Percentiles rank a stretch among this genome's conserved stretches.
These are phyloP conservation scores for Brachyhypopomus occidentalis DNA, from an alignment of 2,113 vertebrate genomes.

Conservation along the genomic window DNA sequence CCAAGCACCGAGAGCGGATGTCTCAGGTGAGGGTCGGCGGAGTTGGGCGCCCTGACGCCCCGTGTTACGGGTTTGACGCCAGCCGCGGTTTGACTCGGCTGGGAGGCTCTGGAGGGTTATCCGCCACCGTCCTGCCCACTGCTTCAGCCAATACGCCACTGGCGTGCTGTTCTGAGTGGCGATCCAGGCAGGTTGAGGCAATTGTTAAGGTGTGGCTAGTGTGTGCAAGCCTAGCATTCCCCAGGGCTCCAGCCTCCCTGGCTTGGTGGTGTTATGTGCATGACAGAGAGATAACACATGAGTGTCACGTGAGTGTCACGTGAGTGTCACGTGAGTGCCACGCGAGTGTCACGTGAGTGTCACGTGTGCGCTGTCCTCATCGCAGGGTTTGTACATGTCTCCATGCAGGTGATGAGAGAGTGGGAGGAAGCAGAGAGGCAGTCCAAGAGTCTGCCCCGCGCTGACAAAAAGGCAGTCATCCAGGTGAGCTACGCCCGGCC, in stretches of 20 bases:
- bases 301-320: too few relatives aligned
- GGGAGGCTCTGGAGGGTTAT: too few relatives aligned
- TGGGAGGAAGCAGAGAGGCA: conserved; percentile 97
- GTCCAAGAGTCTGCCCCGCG: conserved; percentile 93
- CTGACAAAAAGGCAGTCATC: conserved; percentile 96
- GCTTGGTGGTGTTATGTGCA: neutral
- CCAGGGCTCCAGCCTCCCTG: neutral
- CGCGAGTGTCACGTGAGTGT: too few relatives aligned
- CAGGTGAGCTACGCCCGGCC: conserved; percentile 78
- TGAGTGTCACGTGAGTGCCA: too few relatives aligned
- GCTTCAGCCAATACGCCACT: neutral
- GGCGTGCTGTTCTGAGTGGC: neutral
- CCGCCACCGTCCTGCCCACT: neutral
- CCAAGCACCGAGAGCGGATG: conserved; percentile 95
- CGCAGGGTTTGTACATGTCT: neutral
- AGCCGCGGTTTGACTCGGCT: too few relatives aligned
- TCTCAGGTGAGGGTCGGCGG: conserved; percentile 80
- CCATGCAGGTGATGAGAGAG: conserved; percentile 92
- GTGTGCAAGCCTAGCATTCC: neutral
- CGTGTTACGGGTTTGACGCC: too few relatives aligned
- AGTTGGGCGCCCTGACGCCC: too few relatives aligned
- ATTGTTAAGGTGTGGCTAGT: neutral
- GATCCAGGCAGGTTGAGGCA: neutral
- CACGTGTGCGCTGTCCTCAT: neutral
- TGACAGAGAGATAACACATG: neutral